Base-by-base conservation (phyloP, 2,888 invertebrate species). In the Coremacera marginata region DNA sequence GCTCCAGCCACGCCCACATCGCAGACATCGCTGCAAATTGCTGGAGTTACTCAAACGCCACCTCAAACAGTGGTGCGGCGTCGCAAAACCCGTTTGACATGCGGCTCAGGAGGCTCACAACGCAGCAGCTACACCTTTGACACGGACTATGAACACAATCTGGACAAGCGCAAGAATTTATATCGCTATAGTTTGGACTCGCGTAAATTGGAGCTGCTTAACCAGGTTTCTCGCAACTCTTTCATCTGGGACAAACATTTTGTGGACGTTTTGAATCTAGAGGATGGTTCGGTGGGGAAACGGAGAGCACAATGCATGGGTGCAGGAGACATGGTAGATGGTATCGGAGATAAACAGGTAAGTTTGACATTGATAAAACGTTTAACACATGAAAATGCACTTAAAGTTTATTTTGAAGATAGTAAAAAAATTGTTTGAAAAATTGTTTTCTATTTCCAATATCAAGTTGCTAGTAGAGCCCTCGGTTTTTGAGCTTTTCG, bases 151-250 rank as follows among this genome's bases (percentile, higher is more conserved):
- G 89, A 89, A 57, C 86, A 86, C 72, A 89, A 89, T 77, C 82
- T 89, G 62, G 89, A 89, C 74, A 84, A 84, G 71, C 84, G 83
- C 11, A 88, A 89, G 73, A 89, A 89, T 81, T 84, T 89, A 5
- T 89, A 88, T 78, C 86, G 89, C 11, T 88, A 89, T 77, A 89
- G 89, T 80, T 84, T 89, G 74, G 89, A 89, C 71, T 88, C 87
- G 70, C 84, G 87, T 27, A 89, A 87, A 52, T 81, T 89, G 34
- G 86, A 88, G 55, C 80, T 86, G 31, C 78, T 89, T 27, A 89
- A 89, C 81, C 85, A 88, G 27, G 82, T 87, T 19, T 86, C 87
- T 52, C 84, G 89, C 8, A 87, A 87, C 76, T 89, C 89, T 14
- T 88, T 85, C 68, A 83, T 84, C 22, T 82, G 83, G 74, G 86